Evolutionary conservation across 2,888 invertebrate species (phyloP).

Genomic region (Rhagium mordax): DNA sequence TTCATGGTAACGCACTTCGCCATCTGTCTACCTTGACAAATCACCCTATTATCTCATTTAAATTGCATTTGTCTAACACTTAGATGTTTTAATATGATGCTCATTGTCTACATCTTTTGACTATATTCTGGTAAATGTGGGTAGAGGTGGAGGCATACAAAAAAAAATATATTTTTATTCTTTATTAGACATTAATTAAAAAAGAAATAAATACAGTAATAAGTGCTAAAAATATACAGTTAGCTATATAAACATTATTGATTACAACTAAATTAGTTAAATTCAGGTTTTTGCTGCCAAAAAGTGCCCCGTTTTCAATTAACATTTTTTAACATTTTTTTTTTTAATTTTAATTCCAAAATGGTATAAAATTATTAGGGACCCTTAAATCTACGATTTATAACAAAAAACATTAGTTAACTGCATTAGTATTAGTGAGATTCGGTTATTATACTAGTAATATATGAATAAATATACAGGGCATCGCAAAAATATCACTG

Average conservation of each 20-base stretch:
- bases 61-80: no score
- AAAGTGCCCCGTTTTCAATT: constrained; percentile 27
- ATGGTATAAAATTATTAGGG: constrained; percentile 5
- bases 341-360: constrained; percentile 15
- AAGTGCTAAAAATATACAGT: constrained; percentile 56
- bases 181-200: constrained; percentile 59
- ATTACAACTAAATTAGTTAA: constrained; percentile 44
- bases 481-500: constrained; percentile 46
- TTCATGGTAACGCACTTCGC: no score
- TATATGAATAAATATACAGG: constrained; percentile 46
- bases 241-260: constrained; percentile 51
- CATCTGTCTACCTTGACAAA: no score
- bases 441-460: constrained; percentile 52
- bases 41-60: no score
- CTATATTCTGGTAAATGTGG: no score
- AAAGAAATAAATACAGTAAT: constrained; percentile 58
- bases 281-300: constrained; percentile 45
- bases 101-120: no score
- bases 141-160: background rate
- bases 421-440: constrained; percentile 55
- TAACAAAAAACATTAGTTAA: constrained; percentile 46
- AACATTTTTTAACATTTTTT: constrained; percentile 9
- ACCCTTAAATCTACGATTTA: constrained; percentile 27
- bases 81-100: no score
- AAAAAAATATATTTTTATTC: constrained; percentile 22